These are phyloP conservation scores for Oegoconia quadripuncta DNA, from an alignment of 2,888 invertebrate genomes.

Conservation along the genomic window DNA sequence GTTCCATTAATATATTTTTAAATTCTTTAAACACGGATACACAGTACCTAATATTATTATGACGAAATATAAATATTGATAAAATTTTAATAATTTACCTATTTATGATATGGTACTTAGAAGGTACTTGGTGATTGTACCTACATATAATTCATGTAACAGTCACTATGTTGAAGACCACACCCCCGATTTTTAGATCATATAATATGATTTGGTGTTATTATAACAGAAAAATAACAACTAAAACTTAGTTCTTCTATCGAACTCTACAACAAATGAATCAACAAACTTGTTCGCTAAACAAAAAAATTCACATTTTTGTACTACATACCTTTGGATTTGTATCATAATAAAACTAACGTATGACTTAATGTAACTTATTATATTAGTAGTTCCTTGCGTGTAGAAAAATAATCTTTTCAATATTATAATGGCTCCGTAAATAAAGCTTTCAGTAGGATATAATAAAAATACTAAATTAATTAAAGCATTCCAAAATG, in stretches of 20 bases:
- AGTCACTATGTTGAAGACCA: conserved; percentile 2
- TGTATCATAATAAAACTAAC: conserved; percentile 6
- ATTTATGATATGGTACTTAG: conserved; percentile 41
- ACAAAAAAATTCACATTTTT: conserved; percentile 21
- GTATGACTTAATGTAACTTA: background rate
- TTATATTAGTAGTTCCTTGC: background rate
- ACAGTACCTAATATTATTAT: conserved; percentile 30
- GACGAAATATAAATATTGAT: conserved; percentile 42
- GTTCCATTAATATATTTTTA: conserved; percentile 38
- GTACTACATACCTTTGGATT: conserved; percentile 34
- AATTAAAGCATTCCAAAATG: conserved; percentile 21
- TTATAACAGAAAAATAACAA: background rate
- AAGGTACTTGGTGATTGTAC: conserved; percentile 20
- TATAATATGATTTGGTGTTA: background rate
- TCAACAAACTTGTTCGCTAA: conserved; percentile 2
- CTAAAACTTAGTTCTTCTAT: too few relatives aligned
- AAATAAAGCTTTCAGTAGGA: background rate
- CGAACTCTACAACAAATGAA: background rate
- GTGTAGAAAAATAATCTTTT: conserved; percentile 5
- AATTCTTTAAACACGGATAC: conserved; percentile 46
- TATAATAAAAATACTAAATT: conserved; percentile 10
- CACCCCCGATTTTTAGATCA: background rate
- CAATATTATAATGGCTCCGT: background rate
- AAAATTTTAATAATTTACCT: conserved; percentile 43
- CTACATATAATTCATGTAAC: background rate